Conservation (phyloP, 1,140 invertebrate species). For the Maconellicoccus hirsutus region DNA sequence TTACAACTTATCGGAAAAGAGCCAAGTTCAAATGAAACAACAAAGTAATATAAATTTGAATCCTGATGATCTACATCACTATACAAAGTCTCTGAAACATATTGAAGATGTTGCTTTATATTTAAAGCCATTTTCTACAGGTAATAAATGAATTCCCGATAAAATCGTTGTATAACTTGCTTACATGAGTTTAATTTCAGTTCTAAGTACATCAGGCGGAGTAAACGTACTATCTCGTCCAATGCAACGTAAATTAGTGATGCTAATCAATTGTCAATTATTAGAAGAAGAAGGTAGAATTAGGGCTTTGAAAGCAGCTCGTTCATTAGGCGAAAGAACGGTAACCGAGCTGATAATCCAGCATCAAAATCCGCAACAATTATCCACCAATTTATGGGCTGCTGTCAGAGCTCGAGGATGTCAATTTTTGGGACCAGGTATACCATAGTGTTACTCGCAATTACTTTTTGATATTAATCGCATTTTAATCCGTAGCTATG, state of each 20-base stretch:
- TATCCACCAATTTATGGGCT: constrained; percentile 91
- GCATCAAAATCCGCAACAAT: constrained; percentile 84
- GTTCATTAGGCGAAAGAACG: constrained; percentile 85
- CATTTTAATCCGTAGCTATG: constrained; percentile 60
- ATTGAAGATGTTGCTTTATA: constrained; percentile 79
- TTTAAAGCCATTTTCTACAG: constrained; percentile 51
- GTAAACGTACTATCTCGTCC: constrained; percentile 56
- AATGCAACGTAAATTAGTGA: constrained; percentile 90
- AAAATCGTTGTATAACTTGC: too few relatives aligned
- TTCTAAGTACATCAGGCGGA: background rate
- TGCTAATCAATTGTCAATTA: constrained; percentile 82
- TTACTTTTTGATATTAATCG: background rate
- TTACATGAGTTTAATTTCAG: background rate
- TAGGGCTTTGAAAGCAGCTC: constrained; percentile 67
- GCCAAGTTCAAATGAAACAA: background rate
- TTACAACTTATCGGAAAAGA: background rate
- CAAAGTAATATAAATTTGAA: constrained; percentile 44
- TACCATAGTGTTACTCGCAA: background rate
- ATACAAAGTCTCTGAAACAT: constrained; percentile 64
- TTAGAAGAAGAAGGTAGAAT: constrained; percentile 76
- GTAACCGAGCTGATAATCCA: constrained; percentile 90
- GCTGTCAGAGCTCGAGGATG: constrained; percentile 92
- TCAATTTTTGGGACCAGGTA: constrained; percentile 93
- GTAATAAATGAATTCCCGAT: too few relatives aligned
- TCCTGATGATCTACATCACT: constrained; percentile 55